Percentiles rank a stretch among this genome's conserved stretches.
Conservation (phyloP, 2,888 invertebrate genomes). For the Dysmachus trigonus region DNA sequence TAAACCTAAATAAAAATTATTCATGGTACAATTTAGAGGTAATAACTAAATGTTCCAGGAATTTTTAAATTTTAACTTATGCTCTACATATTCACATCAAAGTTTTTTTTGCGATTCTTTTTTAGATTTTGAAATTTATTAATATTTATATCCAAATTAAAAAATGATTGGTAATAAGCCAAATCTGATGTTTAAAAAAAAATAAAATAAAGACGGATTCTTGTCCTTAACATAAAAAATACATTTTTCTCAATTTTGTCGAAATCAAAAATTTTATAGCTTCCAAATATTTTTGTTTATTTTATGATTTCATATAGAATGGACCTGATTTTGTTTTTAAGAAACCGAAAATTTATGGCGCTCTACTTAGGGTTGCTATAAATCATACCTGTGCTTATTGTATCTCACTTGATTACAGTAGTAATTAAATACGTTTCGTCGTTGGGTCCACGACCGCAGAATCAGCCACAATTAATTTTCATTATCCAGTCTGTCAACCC, state of each 20-base stretch:
- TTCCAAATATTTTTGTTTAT: background rate
- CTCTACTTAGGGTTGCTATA: background rate
- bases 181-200: too few species aligned
- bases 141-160: too few species aligned
- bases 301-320: background rate
- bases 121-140: too few species aligned
- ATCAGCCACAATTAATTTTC: constrained; percentile 20
- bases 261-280: background rate
- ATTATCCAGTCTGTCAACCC: background rate
- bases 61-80: too few species aligned
- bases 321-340: background rate
- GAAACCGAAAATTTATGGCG: background rate
- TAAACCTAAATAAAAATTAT: too few species aligned
- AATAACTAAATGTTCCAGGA: too few species aligned
- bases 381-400: background rate
- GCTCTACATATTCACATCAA: too few species aligned
- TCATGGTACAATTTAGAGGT: too few species aligned
- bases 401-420: background rate
- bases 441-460: background rate
- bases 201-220: too few species aligned
- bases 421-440: background rate
- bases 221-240: too few species aligned
- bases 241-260: background rate
- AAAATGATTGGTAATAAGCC: too few species aligned
- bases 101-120: too few species aligned